Conservation (phyloP, 2,797 vertebrate species). For the Pipistrellus pygmaeus region DNA sequence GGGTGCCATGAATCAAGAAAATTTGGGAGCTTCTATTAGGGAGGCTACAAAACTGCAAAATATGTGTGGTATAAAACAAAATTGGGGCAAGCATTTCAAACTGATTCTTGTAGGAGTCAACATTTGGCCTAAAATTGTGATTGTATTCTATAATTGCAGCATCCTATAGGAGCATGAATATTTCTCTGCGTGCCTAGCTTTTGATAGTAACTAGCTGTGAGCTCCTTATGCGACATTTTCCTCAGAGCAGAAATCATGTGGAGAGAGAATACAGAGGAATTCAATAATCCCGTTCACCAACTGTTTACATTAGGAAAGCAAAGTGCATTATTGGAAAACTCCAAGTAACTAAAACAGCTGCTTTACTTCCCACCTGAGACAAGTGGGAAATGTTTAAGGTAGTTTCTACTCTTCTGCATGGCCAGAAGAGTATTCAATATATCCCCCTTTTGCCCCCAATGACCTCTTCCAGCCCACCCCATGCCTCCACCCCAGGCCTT, state of each 20-base stretch:
- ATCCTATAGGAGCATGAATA: slow-evolving; percentile 70
- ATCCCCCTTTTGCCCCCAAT: no score
- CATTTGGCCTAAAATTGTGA: slow-evolving; percentile 69
- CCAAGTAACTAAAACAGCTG: slow-evolving; percentile 35
- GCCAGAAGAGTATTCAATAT: no score
- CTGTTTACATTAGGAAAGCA: slow-evolving; percentile 53
- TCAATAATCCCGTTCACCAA: slow-evolving; percentile 59
- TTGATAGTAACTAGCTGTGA: slow-evolving; percentile 81
- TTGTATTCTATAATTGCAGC: slow-evolving; percentile 67
- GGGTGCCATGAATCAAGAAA: neutral
- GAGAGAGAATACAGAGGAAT: slow-evolving; percentile 71
- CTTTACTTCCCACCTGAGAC: neutral
- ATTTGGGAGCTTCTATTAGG: neutral
- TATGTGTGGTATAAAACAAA: slow-evolving; percentile 33
- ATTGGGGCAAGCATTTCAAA: slow-evolving; percentile 57
- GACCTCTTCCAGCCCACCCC: no score
- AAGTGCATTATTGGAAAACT: slow-evolving; percentile 42
- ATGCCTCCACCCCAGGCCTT: no score
- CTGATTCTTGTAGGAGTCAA: slow-evolving; percentile 50
- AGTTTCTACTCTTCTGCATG: neutral
- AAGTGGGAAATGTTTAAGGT: neutral
- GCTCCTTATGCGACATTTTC: slow-evolving; percentile 76
- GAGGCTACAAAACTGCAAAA: slow-evolving; percentile 51
- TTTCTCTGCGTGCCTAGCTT: slow-evolving; percentile 78
- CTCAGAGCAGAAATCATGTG: slow-evolving; percentile 71